Base-by-base conservation (phyloP, 1,140 invertebrate species). In the Gryon sp. region DNA sequence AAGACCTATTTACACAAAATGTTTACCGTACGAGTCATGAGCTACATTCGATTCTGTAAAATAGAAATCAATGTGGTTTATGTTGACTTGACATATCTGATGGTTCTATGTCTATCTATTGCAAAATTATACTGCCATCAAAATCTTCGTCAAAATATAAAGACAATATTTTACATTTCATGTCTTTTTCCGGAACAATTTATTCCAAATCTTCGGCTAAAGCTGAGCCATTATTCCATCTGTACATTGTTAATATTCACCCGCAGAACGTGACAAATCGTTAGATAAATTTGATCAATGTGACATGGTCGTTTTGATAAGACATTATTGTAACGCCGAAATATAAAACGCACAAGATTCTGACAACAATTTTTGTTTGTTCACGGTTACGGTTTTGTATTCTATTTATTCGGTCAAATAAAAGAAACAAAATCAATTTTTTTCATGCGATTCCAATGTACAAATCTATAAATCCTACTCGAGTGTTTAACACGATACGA, bases 1-100 rank as follows among this genome's bases (percentile, higher is more conserved):
- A 66, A 75, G 63, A 75, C 62, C 62, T 62, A 75, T 75, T 75
- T 76, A 63, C 63, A 69, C 46, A 59, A 24, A 63, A 59, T 63
- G 73, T 76, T 76, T 76, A 53, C 63, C 57, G 43, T 68, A 26
- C 57, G 20, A 74, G 59, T 65, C 69, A 73, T 73, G 59, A 66
- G 55, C 43, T 60, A 68, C 55, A 62, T 68, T 75, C 63, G 40
- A 55, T 41, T 62, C 40, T n/a, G 22, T 53, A 34, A 24, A 75
- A 48, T 63, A 38, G 48, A 75, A 75, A 75, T 75, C 72, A 75
- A 68, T 75, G 72, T 38, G 48, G 62, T 38, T 62, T 41, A 60
- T 74, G 30, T 45, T 40, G 57, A 57, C 32, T 46, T 41, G 24
- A 19, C 45, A 52, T 52, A 60, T 32, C 4, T n/a, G 53, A 36